Evolutionary conservation across 2,113 vertebrate species (phyloP), one percentile per base, ranked within the genome.

Genomic region (Neolamprologus caudopunctatus): DNA sequence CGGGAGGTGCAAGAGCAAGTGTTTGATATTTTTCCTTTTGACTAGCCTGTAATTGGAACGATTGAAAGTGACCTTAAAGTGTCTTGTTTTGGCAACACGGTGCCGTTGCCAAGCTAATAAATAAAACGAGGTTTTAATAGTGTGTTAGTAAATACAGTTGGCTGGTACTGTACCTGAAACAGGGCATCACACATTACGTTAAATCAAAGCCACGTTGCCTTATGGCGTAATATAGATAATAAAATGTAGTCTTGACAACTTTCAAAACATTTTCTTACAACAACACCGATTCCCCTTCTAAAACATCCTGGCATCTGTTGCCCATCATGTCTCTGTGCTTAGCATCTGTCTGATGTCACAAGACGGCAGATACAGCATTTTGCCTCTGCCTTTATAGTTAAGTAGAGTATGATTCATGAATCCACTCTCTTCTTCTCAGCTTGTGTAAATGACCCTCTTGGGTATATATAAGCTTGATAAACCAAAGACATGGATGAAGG

Each of bases 331-430:
- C 82, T 80, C 75, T 58, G 88, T 42, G 89, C 88, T 91, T 82
- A 73, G 86, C 88, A 86, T 94, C 91, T 88, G 87, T 85, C 89
- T 90, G 91, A 90, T 91, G 91, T 89, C 90, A 85, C 83, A 40
- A 80, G 82, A 50, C 85, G 83, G 85, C 84, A 85, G 87, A 81
- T 66, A 86, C 57, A 87, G 87, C 91, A 11, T 88, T 93, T 92
- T 92, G 83, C 79, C 51, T 89, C 75, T 90, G 93, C 92, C 94
- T 94, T 92, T 91, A 89, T 88, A 90, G 92, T 93, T 95, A 96
- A 96, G 88, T 89, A 95, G 94, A 81, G 35, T 88, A 88, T 96
- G 94, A 96, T 96, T 97, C 95, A 96, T 96, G 95, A 96, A 95
- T 94, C 88, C 92, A 80, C 89, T 91, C 90, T 86, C 90, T 94